These are phyloP conservation scores for Hirtodrosophila cameraria DNA, from an alignment of 2,888 invertebrate genomes.

Conservation along the genomic window DNA sequence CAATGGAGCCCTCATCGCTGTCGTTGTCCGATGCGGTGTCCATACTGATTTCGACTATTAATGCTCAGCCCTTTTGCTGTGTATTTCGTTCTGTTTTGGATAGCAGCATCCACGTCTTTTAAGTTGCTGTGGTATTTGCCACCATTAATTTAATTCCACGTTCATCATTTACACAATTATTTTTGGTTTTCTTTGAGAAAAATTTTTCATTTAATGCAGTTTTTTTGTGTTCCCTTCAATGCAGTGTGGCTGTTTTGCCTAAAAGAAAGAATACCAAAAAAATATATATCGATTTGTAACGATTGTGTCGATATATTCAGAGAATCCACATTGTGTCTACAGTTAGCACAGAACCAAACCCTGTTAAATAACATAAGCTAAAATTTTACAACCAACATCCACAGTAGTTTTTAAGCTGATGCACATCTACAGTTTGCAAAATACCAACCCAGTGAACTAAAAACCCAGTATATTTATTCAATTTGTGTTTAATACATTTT, in stretches of 20 bases:
- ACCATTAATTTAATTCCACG: not conserved
- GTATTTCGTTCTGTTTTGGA: not conserved
- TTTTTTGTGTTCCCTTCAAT: conserved; percentile 1
- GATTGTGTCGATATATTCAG: not conserved
- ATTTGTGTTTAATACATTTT: no score
- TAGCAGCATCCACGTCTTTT: not conserved
- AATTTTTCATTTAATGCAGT: not conserved
- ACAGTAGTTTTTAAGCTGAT: no score
- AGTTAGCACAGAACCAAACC: no score
- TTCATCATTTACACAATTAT: not conserved
- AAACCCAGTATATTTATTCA: no score
- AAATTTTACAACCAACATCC: no score
- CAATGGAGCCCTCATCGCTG: conserved; percentile 83
- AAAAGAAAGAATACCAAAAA: not conserved
- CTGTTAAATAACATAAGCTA: no score
- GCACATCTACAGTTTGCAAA: no score
- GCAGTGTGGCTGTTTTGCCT: conserved; percentile 14
- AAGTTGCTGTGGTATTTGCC: not conserved
- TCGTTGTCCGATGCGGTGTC: conserved; percentile 80
- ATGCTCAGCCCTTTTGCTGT: not conserved
- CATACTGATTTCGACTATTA: conserved; percentile 28
- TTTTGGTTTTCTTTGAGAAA: not conserved
- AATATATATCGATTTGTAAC: not conserved
- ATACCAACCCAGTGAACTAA: no score
- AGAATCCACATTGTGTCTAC: no score